Percentiles rank a stretch among this genome's conserved stretches.
These are phyloP conservation scores for Glareola pratincola DNA, from an alignment of 2,113 vertebrate genomes.

Conservation along the genomic window DNA sequence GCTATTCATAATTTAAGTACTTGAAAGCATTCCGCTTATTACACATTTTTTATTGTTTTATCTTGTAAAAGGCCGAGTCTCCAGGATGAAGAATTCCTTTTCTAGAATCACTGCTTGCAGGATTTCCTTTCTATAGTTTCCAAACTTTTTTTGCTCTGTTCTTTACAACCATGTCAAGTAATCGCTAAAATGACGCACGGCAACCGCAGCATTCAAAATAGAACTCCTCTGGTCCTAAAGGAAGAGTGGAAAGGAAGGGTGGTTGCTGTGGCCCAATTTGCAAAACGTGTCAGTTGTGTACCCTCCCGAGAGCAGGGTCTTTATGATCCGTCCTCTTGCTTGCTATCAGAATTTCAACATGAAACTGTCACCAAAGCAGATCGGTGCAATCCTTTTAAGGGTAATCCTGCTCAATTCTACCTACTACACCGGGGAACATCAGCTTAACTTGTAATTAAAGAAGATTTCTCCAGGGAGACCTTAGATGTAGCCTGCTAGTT, in stretches of 20 bases:
- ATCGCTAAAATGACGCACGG: not conserved
- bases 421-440: constrained; percentile 55
- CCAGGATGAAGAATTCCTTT: not conserved
- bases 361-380: constrained; percentile 61
- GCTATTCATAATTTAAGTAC: not conserved
- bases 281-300: not conserved
- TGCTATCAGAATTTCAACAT: constrained; percentile 51
- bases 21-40: not conserved
- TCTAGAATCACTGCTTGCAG: not conserved
- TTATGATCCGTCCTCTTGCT: constrained; percentile 25
- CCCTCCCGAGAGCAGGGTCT: not conserved
- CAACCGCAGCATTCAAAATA: not conserved
- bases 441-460: constrained; percentile 69
- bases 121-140: not conserved
- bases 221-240: not conserved
- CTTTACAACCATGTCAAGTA: not conserved
- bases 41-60: not conserved
- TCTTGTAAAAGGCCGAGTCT: not conserved
- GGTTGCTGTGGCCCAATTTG: not conserved
- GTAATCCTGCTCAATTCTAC: constrained; percentile 65
- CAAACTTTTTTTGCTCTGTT: not conserved
- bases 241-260: not conserved
- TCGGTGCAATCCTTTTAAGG: constrained; percentile 68
- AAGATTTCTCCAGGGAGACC: constrained; percentile 49
- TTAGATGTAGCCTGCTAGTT: constrained; percentile 23